These are phyloP conservation scores for Oplegnathus fasciatus DNA, from an alignment of 2,113 vertebrate genomes.

Conservation along the genomic window DNA sequence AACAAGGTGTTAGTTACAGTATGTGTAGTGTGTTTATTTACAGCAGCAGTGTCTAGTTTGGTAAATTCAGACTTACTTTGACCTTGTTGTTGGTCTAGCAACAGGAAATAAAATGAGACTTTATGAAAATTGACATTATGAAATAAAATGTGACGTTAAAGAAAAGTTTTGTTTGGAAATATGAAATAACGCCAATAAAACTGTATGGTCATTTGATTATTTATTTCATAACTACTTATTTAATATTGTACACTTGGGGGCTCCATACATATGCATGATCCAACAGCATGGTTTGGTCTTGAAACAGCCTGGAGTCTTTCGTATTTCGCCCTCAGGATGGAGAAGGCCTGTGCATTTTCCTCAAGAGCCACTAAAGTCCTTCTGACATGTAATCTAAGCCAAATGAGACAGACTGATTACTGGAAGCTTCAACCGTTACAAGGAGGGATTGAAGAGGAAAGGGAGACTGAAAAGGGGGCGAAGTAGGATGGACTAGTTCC, in stretches of 20 bases:
- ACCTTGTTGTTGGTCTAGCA: not conserved
- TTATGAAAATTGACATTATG: too few relatives aligned
- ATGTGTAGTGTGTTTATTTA: too few relatives aligned
- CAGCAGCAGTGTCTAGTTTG: too few relatives aligned
- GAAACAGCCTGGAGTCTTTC: conserved; percentile 17
- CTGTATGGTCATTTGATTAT: not conserved
- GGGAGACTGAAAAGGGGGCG: not conserved
- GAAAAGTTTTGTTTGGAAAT: too few relatives aligned
- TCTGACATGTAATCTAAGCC: conserved; percentile 64
- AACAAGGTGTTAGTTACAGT: too few relatives aligned
- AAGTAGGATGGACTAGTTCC: conserved; percentile 16
- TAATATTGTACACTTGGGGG: not conserved
- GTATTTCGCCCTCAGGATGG: conserved; percentile 16
- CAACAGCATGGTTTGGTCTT: not conserved
- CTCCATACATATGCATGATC: not conserved
- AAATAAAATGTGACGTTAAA: too few relatives aligned
- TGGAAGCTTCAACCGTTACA: conserved; percentile 38
- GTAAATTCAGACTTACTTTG: not conserved
- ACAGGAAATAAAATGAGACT: not conserved
- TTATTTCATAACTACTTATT: not conserved
- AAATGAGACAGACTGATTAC: conserved; percentile 69
- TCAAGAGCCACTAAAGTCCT: conserved; percentile 36
- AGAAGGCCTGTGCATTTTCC: conserved; percentile 56
- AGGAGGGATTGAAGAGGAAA: conserved; percentile 4
- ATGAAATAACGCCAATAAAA: too few relatives aligned